Conservation (phyloP, 2,888 invertebrate genomes). For the Chalcosyrphus nemorum region DNA sequence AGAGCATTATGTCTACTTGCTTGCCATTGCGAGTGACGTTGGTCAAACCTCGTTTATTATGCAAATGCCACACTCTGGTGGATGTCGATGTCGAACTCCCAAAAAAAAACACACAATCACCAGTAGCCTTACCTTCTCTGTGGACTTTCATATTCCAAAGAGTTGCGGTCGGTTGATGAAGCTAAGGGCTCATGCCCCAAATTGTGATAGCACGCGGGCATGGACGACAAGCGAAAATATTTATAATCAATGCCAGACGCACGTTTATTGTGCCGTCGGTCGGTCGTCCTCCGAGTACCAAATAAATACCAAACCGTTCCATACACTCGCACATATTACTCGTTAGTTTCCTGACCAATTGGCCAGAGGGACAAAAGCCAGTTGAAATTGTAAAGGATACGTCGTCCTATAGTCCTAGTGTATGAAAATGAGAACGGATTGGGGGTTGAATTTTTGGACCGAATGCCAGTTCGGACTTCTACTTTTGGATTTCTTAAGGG, state of each 20-base stretch:
- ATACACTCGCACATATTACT: conserved; percentile 38
- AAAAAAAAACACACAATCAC: too few relatives aligned
- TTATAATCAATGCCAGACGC: conserved; percentile 66
- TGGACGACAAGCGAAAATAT: conserved; percentile 51
- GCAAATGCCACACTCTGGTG: conserved; percentile 65
- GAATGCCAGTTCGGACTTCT: conserved; percentile 12
- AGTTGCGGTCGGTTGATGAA: conserved; percentile 18
- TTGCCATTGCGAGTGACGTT: conserved; percentile 69
- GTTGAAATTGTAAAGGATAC: conserved; percentile 69
- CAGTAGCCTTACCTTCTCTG: conserved; percentile 33
- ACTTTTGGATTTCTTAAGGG: conserved; percentile 47
- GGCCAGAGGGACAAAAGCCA: conserved; percentile 64
- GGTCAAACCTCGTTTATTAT: conserved; percentile 73
- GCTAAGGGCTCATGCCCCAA: conserved; percentile 10
- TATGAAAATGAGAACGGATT: conserved; percentile 64
- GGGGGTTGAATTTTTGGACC: conserved; percentile 39
- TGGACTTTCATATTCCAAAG: conserved; percentile 33
- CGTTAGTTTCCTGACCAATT: conserved; percentile 66
- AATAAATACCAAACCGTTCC: conserved; percentile 31
- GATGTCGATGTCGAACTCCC: conserved; percentile 3
- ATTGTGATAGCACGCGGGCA: conserved; percentile 3
- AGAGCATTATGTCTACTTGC: conserved; percentile 77
- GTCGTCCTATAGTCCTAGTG: conserved; percentile 13
- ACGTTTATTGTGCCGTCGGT: conserved; percentile 46
- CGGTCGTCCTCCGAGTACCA: conserved; percentile 28